These are phyloP conservation scores for Aldrovandia affinis DNA, from an alignment of 2,797 vertebrate genomes.

Conservation along the genomic window DNA sequence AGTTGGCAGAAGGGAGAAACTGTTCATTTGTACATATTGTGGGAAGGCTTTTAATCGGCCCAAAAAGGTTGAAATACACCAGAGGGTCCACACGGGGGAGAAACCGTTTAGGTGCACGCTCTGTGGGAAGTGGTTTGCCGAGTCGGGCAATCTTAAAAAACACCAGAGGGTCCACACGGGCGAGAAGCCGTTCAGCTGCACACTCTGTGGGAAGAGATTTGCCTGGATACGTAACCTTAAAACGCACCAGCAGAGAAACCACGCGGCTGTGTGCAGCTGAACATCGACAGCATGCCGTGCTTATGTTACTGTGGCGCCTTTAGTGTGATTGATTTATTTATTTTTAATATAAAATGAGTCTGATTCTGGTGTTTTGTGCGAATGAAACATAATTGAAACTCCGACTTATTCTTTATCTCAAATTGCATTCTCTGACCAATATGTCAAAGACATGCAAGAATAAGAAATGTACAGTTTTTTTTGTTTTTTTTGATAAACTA, in stretches of 20 bases:
- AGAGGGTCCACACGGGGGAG: constrained; percentile 73
- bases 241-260: constrained; percentile 65
- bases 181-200: constrained; percentile 72
- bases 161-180: constrained; percentile 75
- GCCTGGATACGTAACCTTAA: constrained; percentile 76
- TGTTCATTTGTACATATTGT: constrained; percentile 51
- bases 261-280: background rate
- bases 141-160: constrained; percentile 76
- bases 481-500: background rate
- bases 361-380: background rate
- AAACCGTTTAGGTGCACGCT: constrained; percentile 68
- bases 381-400: background rate
- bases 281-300: too few relatives aligned
- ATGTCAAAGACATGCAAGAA: background rate
- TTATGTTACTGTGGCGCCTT: background rate
- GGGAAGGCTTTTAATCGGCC: constrained; percentile 71
- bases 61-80: constrained; percentile 71
- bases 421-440: background rate
- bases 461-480: background rate
- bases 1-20: constrained; percentile 23
- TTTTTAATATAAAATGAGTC: background rate
- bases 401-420: background rate
- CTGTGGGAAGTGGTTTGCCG: constrained; percentile 71
- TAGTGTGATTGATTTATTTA: background rate
- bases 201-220: constrained; percentile 70